A percentile compares a stretch with the other conserved stretches of the same genome.
Evolutionary conservation across 2,113 vertebrate genomes (phyloP).

Genomic region (Lipotes vexillifer): DNA sequence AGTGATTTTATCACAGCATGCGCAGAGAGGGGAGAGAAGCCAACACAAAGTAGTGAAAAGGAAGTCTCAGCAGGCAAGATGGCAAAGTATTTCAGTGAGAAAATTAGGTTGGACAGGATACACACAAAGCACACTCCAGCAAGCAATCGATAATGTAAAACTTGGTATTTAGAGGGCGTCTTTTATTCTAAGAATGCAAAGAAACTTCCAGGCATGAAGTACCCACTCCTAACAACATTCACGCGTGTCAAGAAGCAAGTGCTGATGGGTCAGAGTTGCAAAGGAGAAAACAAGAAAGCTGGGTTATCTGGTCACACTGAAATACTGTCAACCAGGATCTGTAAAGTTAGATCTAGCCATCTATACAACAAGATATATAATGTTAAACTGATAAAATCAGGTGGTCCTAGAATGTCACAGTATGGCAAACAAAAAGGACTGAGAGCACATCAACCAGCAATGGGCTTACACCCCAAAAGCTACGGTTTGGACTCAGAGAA

Average conservation of each 20-base stretch:
- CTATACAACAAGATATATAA: not conserved
- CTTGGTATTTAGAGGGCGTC: constrained; percentile 39
- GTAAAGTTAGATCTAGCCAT: not conserved
- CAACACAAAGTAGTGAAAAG: constrained; percentile 57
- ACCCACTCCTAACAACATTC: not conserved
- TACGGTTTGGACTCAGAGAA: not conserved
- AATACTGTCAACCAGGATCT: not conserved
- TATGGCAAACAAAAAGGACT: not conserved
- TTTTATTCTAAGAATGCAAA: constrained; percentile 51
- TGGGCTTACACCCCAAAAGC: not conserved
- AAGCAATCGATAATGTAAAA: constrained; percentile 59
- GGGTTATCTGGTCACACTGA: not conserved
- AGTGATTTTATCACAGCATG: constrained; percentile 71
- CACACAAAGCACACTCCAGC: constrained; percentile 36
- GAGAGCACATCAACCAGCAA: not conserved
- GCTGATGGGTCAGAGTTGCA: not conserved
- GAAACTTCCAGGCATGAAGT: not conserved
- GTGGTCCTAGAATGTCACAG: not conserved
- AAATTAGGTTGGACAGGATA: constrained; percentile 61
- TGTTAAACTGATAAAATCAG: not conserved
- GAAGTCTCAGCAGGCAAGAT: constrained; percentile 68
- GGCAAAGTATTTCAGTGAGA: constrained; percentile 61
- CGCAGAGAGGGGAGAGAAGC: constrained; percentile 57
- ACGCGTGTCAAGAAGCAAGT: constrained; percentile 4
- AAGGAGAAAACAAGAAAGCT: not conserved